A percentile compares a stretch with the other conserved stretches of the same genome.
Evolutionary conservation across 1,140 invertebrate species (phyloP).

Genomic region (Aporrectodea caliginosa): DNA sequence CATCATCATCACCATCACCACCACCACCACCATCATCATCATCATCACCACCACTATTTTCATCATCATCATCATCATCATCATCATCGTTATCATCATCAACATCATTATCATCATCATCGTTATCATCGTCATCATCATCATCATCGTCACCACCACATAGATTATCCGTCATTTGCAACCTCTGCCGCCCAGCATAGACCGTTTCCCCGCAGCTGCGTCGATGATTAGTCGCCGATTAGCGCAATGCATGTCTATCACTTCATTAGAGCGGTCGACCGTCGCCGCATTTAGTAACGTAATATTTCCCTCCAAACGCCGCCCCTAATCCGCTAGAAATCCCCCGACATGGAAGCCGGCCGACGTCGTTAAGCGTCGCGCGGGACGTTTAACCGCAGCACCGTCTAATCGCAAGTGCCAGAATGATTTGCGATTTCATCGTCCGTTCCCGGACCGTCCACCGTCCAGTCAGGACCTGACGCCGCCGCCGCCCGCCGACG

Average conservation of each 20-base stretch:
- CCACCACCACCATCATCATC: not conserved
- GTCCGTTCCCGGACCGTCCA: no score
- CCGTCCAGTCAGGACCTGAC: not conserved
- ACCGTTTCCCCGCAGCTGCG: no score
- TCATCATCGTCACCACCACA: not conserved
- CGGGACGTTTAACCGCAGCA: not conserved
- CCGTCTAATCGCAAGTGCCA: not conserved
- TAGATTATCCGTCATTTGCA: not conserved
- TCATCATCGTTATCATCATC: slow-evolving; percentile 13
- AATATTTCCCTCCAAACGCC: no score
- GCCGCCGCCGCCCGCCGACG: no score
- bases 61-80: slow-evolving; percentile 18
- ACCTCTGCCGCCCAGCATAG: not conserved
- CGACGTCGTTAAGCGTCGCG: not conserved
- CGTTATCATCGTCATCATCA: slow-evolving; percentile 5
- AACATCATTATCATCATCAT: not conserved
- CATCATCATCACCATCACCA: slow-evolving; percentile 9
- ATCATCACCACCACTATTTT: not conserved
- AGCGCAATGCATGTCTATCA: no score
- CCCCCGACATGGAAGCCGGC: no score
- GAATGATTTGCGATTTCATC: not conserved
- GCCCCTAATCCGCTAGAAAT: no score
- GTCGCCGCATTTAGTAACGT: no score
- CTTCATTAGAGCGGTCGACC: no score
- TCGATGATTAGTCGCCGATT: no score